These are phyloP conservation scores for Amphipoea oculea DNA, from an alignment of 2,888 invertebrate genomes.

Conservation along the genomic window DNA sequence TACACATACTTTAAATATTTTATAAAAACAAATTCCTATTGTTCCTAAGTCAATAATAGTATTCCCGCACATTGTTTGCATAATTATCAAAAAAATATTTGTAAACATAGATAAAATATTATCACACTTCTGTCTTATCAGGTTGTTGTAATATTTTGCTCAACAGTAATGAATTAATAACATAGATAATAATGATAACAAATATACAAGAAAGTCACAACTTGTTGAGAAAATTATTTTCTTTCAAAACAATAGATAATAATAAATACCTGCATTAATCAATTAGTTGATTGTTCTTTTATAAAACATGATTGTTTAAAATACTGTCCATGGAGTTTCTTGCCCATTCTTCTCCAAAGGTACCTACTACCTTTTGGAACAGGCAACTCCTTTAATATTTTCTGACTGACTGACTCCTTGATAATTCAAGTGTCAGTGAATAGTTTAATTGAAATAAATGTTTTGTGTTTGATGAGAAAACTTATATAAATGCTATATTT, in stretches of 20 bases:
- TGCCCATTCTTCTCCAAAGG: not conserved
- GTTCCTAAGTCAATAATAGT: conserved; percentile 1
- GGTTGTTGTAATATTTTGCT: not conserved
- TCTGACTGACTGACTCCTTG: not conserved
- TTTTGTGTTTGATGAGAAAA: not conserved
- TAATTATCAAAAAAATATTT: not conserved
- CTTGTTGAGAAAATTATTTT: not conserved
- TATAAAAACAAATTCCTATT: not conserved
- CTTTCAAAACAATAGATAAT: not conserved
- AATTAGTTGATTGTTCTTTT: not conserved
- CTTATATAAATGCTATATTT: not conserved
- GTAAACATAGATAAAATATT: conserved; percentile 4
- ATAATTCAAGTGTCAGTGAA: not conserved
- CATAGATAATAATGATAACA: not conserved
- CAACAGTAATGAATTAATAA: conserved; percentile 1
- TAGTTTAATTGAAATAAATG: too few relatives aligned
- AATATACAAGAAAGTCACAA: not conserved
- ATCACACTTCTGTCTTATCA: conserved; percentile 7
- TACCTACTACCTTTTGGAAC: not conserved
- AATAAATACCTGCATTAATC: not conserved
- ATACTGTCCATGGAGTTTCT: not conserved
- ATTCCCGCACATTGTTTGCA: not conserved
- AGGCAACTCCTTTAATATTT: not conserved
- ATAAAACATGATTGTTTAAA: not conserved
- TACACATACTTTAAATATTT: not conserved